A percentile compares a stretch with the other conserved stretches of the same genome.
Conservation (phyloP, 2,113 vertebrate species). For the Aegotheles bennettii region DNA sequence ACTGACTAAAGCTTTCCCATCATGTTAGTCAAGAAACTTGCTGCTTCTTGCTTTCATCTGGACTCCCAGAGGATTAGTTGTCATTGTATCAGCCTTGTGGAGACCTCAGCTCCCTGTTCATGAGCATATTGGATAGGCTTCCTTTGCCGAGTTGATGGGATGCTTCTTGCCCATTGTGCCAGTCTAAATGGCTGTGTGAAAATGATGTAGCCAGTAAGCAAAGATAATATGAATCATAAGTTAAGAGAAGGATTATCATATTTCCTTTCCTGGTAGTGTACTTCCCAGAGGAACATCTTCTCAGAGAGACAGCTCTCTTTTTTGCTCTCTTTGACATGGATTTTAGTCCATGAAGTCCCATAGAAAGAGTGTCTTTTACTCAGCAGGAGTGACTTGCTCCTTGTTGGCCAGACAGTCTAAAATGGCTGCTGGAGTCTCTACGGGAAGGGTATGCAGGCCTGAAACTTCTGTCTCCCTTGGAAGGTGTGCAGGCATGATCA, state of each 20-base stretch:
- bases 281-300: background rate
- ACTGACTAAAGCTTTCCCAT: background rate
- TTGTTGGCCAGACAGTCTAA: background rate
- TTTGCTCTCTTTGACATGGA: background rate
- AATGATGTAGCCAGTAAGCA: background rate
- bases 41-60: background rate
- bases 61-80: background rate
- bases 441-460: background rate
- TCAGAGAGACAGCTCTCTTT: background rate
- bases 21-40: background rate
- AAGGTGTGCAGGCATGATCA: background rate
- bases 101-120: background rate
- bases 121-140: background rate
- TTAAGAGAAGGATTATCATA: background rate
- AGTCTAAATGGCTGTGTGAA: background rate
- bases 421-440: background rate
- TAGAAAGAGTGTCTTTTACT: background rate
- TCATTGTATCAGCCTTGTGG: background rate
- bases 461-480: background rate
- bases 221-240: background rate
- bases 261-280: background rate
- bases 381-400: background rate
- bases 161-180: background rate
- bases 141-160: background rate
- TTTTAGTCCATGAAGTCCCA: rapidly evolving